A percentile compares a stretch with the other conserved stretches of the same genome.
phyloP scores from a whole-genome alignment of 1,140 invertebrate species.

The Nasonia longicornis region DNA sequence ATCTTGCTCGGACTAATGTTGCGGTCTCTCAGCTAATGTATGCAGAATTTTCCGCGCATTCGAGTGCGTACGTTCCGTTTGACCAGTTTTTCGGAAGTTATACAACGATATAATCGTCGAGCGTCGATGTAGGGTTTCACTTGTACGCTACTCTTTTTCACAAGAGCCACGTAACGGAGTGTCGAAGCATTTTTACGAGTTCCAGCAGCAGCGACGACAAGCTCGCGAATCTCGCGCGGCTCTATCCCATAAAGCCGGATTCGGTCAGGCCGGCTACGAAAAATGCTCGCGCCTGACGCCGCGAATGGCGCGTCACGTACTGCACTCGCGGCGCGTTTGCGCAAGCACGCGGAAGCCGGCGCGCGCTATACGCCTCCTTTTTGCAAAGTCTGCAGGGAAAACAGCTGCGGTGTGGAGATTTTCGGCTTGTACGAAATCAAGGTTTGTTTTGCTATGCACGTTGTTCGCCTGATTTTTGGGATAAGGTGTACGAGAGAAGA shows the following conservation, averaged over 20 bases:
- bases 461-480: too few relatives aligned
- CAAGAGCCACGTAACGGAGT: too few relatives aligned
- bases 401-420: neutral
- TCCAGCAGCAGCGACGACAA: neutral
- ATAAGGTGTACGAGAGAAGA: too few relatives aligned
- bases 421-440: neutral
- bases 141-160: too few relatives aligned
- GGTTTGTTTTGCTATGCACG: too few relatives aligned
- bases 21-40: neutral
- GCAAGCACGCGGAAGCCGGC: slow-evolving; percentile 28
- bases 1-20: slow-evolving; percentile 6
- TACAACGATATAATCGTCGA: neutral
- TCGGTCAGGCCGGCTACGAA: neutral
- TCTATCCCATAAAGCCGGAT: neutral
- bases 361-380: neutral
- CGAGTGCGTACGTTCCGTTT: neutral
- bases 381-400: neutral
- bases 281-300: neutral
- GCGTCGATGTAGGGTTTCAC: too few relatives aligned
- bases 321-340: neutral
- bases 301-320: slow-evolving; percentile 5
- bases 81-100: slow-evolving; percentile 1
- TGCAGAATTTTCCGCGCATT: neutral
- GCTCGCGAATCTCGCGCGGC: neutral
- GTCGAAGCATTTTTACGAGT: too few relatives aligned